Evolutionary conservation across 2,888 invertebrate genomes (phyloP).

Genomic region (Hypsopygia costalis): DNA sequence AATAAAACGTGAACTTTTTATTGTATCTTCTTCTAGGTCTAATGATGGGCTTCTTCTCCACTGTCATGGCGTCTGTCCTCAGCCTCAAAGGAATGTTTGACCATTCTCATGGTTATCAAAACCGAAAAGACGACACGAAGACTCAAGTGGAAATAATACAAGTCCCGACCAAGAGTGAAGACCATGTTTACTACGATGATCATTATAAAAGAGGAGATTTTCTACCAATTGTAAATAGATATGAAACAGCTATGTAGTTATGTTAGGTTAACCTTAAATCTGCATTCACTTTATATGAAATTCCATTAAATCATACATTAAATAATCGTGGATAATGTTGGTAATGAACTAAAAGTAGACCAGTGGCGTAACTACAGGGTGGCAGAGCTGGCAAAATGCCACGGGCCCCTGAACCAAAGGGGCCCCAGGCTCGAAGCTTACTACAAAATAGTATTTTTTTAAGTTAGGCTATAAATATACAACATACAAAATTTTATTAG

Average conservation of each 20-base stretch:
- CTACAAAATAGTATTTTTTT: too few species aligned
- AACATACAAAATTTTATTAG: too few species aligned
- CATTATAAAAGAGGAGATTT: conserved; percentile 50
- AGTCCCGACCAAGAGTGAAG: conserved; percentile 56
- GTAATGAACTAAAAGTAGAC: too few species aligned
- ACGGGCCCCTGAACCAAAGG: too few species aligned
- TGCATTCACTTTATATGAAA: too few species aligned
- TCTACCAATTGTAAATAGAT: conserved; percentile 19
- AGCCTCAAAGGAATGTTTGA: conserved; percentile 78
- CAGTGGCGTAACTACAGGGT: too few species aligned
- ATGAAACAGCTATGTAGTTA: neutral
- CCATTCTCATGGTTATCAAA: conserved; percentile 50
- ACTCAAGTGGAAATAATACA: conserved; percentile 65
- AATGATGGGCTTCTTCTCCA: conserved; percentile 67
- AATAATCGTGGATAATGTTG: too few species aligned
- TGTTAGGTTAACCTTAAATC: neutral
- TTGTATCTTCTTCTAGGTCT: conserved; percentile 56
- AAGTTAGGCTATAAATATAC: too few species aligned
- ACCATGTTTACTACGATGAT: conserved; percentile 63
- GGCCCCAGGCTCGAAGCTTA: too few species aligned
- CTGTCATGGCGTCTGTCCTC: conserved; percentile 81
- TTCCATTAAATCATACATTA: too few species aligned
- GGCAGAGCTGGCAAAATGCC: too few species aligned
- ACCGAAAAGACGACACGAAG: conserved; percentile 57
- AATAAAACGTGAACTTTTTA: too few species aligned